A percentile compares a stretch with the other conserved stretches of the same genome.
Conservation (phyloP, 2,113 vertebrate genomes). For the Cyanoramphus novaezelandiae region DNA sequence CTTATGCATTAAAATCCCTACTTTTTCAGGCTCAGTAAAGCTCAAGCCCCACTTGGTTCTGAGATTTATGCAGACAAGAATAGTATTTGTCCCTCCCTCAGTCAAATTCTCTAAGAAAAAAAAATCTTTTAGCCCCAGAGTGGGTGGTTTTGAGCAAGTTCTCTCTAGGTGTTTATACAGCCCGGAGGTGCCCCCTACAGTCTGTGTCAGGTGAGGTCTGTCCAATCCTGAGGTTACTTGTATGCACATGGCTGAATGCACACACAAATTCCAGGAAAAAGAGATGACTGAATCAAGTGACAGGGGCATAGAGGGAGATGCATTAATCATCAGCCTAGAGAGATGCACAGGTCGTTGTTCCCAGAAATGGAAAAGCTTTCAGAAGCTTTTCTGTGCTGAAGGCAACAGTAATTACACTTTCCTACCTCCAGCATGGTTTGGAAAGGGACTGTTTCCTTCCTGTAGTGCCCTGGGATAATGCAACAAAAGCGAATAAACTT, state of each 20-base stretch:
- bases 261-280: background rate
- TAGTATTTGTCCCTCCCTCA: background rate
- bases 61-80: background rate
- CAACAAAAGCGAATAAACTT: background rate
- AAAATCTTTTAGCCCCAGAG: background rate
- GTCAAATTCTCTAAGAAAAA: background rate
- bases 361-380: constrained; percentile 22
- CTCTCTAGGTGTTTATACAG: background rate
- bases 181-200: constrained; percentile 1
- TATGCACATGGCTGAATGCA: background rate
- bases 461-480: background rate
- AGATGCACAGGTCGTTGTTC: background rate
- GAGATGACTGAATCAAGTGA: background rate
- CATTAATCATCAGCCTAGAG: constrained; percentile 21
- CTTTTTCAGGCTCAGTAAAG: background rate
- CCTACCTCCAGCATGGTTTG: background rate
- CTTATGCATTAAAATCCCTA: background rate
- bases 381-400: background rate
- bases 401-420: background rate
- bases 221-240: background rate
- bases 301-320: background rate
- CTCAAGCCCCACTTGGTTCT: background rate
- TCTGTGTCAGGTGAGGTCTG: background rate
- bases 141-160: background rate
- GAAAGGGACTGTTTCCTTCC: background rate